Evolutionary conservation across 2,888 invertebrate species (phyloP).

Genomic region (Alitta virens): DNA sequence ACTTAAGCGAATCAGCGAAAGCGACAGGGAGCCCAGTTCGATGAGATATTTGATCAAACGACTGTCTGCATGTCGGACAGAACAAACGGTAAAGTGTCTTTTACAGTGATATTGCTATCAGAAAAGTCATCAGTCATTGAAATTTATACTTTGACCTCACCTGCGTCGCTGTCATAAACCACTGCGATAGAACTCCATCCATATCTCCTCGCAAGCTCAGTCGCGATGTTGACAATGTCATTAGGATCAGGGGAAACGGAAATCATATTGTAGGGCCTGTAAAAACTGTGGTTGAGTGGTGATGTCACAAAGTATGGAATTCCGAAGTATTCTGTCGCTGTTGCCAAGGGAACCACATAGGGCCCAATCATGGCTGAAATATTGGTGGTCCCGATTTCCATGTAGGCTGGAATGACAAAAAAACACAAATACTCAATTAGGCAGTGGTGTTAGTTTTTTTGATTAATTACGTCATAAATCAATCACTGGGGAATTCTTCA

Average conservation of each 20-base stretch:
- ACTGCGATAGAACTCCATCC: slow-evolving; percentile 19
- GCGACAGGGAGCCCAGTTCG: too few species aligned
- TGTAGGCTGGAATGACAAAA: slow-evolving; percentile 21
- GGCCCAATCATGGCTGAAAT: slow-evolving; percentile 43
- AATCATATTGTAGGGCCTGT: slow-evolving; percentile 24
- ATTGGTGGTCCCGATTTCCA: slow-evolving; percentile 26
- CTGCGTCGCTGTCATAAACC: slow-evolving; percentile 22
- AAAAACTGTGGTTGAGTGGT: slow-evolving; percentile 7
- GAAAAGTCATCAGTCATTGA: too few species aligned
- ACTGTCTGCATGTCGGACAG: too few species aligned
- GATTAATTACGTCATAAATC: too few species aligned
- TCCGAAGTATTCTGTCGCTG: slow-evolving; percentile 38
- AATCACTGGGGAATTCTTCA: too few species aligned
- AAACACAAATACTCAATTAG: background rate
- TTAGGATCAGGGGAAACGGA: slow-evolving; percentile 20
- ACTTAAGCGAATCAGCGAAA: too few species aligned
- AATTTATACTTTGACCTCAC: too few species aligned
- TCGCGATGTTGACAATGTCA: slow-evolving; percentile 21
- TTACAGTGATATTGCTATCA: too few species aligned
- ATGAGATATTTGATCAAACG: too few species aligned
- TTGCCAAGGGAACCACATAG: slow-evolving; percentile 37
- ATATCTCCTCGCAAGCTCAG: slow-evolving; percentile 16
- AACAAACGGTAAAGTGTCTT: too few species aligned
- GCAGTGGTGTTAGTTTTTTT: too few species aligned
- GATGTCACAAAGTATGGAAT: slow-evolving; percentile 48